Conservation (phyloP, 2,888 invertebrate species). For the Aquatica leii region DNA sequence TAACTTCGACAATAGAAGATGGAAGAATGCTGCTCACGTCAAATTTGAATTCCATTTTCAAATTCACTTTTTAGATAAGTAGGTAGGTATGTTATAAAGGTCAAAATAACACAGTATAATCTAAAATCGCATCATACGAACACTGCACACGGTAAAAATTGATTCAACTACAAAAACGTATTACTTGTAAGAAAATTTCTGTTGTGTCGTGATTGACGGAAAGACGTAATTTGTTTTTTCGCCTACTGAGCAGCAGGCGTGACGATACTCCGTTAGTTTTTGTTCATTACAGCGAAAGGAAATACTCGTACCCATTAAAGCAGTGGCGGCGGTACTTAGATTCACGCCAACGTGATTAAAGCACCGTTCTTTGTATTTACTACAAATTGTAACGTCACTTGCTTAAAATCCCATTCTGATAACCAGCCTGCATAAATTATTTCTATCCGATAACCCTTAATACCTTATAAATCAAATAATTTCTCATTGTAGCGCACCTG, state of each 20-base stretch:
- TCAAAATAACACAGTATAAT: conserved; percentile 20
- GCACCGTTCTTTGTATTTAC: too few relatives aligned
- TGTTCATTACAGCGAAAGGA: conserved; percentile 40
- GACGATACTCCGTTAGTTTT: conserved; percentile 48
- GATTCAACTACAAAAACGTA: conserved; percentile 19
- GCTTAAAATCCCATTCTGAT: too few relatives aligned
- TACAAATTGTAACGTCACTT: too few relatives aligned
- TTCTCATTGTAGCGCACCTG: conserved; percentile 36
- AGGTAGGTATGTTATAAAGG: conserved; percentile 20
- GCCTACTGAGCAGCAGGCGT: conserved; percentile 44
- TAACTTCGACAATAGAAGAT: conserved; percentile 63
- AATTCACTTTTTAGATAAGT: conserved; percentile 17
- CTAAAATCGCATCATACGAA: conserved; percentile 15
- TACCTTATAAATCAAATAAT: too few relatives aligned
- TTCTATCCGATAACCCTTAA: too few relatives aligned
- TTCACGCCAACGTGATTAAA: too few relatives aligned
- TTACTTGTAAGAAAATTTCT: conserved; percentile 8
- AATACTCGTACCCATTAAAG: conserved; percentile 21
- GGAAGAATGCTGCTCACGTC: conserved; percentile 64
- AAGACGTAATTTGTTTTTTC: conserved; percentile 36
- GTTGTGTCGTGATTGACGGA: conserved; percentile 31
- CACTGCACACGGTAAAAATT: conserved; percentile 10
- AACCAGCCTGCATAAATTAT: too few relatives aligned
- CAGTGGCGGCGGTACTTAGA: too few relatives aligned
- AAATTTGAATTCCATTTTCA: conserved; percentile 66